These are phyloP conservation scores for Macrocentrus cingulum DNA, from an alignment of 1,140 invertebrate species.

Conservation along the genomic window DNA sequence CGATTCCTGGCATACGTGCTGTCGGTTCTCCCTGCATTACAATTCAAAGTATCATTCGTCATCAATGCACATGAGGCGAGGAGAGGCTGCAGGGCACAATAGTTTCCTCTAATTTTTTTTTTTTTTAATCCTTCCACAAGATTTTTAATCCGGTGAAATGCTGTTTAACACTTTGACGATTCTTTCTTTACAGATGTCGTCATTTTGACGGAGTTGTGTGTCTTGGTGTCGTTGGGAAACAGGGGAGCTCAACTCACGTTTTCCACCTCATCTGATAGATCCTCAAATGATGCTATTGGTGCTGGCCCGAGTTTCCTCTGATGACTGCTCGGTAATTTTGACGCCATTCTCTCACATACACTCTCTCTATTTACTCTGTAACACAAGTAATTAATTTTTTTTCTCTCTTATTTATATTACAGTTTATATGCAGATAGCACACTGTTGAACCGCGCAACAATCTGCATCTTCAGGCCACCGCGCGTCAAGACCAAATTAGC, in stretches of 20 bases:
- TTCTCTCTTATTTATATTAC: no score
- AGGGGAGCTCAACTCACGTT: conserved; percentile 52
- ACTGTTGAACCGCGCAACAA: no score
- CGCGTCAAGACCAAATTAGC: no score
- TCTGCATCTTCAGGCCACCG: no score
- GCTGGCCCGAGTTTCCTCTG: conserved; percentile 82
- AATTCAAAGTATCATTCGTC: conserved; percentile 38
- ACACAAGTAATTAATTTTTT: neutral
- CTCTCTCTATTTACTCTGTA: conserved; percentile 6
- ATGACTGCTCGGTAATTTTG: conserved; percentile 53
- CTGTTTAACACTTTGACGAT: neutral
- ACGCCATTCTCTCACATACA: conserved; percentile 47
- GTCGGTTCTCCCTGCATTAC: conserved; percentile 55
- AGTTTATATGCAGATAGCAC: no score
- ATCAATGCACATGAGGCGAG: conserved; percentile 13
- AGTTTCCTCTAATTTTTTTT: conserved; percentile 9
- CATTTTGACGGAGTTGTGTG: conserved; percentile 21
- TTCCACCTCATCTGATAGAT: conserved; percentile 80
- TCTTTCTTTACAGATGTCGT: conserved; percentile 2
- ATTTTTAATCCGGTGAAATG: no score
- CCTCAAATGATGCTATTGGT: conserved; percentile 90
- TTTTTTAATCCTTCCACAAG: conserved; percentile 4
- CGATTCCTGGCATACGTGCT: conserved; percentile 68
- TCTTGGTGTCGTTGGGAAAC: no score
- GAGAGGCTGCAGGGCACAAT: no score